Percentiles rank a stretch among this genome's conserved stretches.
phyloP scores from a whole-genome alignment of 1,140 invertebrate species.

The Hermetia illucens region DNA sequence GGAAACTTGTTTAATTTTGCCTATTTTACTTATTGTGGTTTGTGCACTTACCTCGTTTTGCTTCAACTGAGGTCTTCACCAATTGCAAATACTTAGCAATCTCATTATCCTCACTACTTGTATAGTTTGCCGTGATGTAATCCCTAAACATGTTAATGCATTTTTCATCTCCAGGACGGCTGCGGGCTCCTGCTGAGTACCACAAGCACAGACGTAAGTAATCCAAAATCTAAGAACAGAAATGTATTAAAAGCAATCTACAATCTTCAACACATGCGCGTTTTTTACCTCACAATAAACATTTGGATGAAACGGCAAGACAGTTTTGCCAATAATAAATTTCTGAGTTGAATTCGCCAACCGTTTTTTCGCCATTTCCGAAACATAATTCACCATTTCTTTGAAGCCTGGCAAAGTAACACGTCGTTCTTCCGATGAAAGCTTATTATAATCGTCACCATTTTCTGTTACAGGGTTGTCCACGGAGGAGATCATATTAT shows the following conservation, averaged over 20 bases:
- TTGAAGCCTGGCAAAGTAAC: slow-evolving; percentile 29
- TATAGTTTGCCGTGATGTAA: slow-evolving; percentile 19
- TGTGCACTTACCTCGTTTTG: slow-evolving; percentile 25
- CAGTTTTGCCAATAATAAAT: slow-evolving; percentile 45
- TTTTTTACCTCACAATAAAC: slow-evolving; percentile 45
- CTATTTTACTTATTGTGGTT: too few species aligned
- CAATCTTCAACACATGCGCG: slow-evolving; percentile 7
- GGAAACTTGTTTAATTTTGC: too few species aligned
- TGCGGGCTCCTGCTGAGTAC: slow-evolving; percentile 27
- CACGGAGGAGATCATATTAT: slow-evolving; percentile 22
- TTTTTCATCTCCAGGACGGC: slow-evolving; percentile 29
- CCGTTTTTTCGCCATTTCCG: slow-evolving; percentile 27
- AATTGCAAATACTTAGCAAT: slow-evolving; percentile 28
- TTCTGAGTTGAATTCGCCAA: slow-evolving; percentile 27
- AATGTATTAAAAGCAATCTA: neutral
- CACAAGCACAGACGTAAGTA: slow-evolving; percentile 62
- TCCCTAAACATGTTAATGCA: slow-evolving; percentile 14
- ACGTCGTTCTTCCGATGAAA: slow-evolving; percentile 21
- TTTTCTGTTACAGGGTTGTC: slow-evolving; percentile 14
- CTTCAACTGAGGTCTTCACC: slow-evolving; percentile 23
- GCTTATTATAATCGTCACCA: slow-evolving; percentile 20
- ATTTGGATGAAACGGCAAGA: slow-evolving; percentile 47
- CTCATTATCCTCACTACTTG: slow-evolving; percentile 17
- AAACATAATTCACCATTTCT: slow-evolving; percentile 26
- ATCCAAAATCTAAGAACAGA: slow-evolving; percentile 47